phyloP scores from a whole-genome alignment of 2,797 vertebrate species.

The Nyctalus aviator region DNA sequence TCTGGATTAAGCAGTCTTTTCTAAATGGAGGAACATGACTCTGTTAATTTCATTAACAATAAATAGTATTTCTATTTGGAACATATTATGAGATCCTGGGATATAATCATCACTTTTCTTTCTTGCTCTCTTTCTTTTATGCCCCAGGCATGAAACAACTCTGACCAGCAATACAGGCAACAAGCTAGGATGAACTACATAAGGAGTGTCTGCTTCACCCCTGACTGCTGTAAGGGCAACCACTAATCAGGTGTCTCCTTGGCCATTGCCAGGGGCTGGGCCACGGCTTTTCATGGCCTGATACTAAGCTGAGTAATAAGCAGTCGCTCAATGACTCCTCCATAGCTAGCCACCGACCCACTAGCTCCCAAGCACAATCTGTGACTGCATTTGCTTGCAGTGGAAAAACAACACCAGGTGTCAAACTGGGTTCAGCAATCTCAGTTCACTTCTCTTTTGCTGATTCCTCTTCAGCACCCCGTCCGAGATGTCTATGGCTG shows the following conservation, averaged over 20 bases:
- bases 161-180: not conserved
- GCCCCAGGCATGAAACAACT: not conserved
- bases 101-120: not conserved
- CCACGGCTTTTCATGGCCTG: not conserved
- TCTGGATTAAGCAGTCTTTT: slow-evolving; percentile 28
- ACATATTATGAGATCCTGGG: not conserved
- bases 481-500: not conserved
- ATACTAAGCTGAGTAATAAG: not conserved
- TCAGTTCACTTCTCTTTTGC: not conserved
- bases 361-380: not conserved
- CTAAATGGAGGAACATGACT: not conserved
- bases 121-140: not conserved
- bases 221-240: not conserved
- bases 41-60: slow-evolving; percentile 17
- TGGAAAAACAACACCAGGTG: not conserved
- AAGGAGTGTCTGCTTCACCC: not conserved
- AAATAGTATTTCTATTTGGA: slow-evolving; percentile 3
- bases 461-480: not conserved
- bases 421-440: not conserved
- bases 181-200: not conserved
- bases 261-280: not conserved
- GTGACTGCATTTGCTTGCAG: not conserved
- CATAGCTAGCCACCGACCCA: not conserved
- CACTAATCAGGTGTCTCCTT: not conserved
- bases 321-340: not conserved